Percentiles rank a stretch among this genome's conserved stretches.
Conservation (phyloP, 2,797 vertebrate genomes). For the Argyrosomus regius region DNA sequence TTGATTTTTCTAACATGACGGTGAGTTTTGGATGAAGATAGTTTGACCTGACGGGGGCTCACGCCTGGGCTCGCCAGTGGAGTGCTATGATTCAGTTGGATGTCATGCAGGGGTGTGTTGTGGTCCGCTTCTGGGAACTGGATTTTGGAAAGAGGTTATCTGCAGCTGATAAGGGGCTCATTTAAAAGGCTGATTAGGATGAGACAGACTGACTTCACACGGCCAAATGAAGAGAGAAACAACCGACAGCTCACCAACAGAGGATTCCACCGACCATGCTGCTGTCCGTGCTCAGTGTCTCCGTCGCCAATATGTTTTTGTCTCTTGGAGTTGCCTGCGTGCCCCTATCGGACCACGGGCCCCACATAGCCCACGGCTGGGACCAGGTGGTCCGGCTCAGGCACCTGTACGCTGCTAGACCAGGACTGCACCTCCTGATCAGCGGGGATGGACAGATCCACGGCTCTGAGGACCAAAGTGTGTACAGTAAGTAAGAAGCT, state of each 20-base stretch:
- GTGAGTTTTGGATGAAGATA: background rate
- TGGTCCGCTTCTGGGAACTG: conserved; percentile 81
- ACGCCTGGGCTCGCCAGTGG: conserved; percentile 12
- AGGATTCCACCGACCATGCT: conserved; percentile 56
- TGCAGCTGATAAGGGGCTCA: conserved; percentile 84
- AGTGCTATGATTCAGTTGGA: conserved; percentile 74
- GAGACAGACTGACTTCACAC: conserved; percentile 67
- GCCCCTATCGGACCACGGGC: conserved; percentile 86
- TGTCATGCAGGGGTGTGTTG: conserved; percentile 81
- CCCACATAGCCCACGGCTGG: conserved; percentile 90
- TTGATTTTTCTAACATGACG: too few species aligned
- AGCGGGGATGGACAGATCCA: conserved; percentile 88
- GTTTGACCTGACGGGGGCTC: too few species aligned
- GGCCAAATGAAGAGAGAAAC: conserved; percentile 40
- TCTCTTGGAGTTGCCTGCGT: conserved; percentile 68
- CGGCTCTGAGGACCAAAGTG: conserved; percentile 85
- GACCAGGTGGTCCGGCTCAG: conserved; percentile 88
- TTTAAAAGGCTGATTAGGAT: conserved; percentile 85
- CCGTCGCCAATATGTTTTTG: conserved; percentile 69
- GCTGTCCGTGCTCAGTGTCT: conserved; percentile 52
- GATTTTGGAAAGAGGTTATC: conserved; percentile 85
- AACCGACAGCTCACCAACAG: background rate
- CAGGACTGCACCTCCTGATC: conserved; percentile 90
- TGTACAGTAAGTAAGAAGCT: conserved; percentile 88
- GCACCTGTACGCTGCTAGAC: conserved; percentile 90